These are phyloP conservation scores for Cantharis flavilabris DNA, from an alignment of 2,888 invertebrate genomes.

Conservation along the genomic window DNA sequence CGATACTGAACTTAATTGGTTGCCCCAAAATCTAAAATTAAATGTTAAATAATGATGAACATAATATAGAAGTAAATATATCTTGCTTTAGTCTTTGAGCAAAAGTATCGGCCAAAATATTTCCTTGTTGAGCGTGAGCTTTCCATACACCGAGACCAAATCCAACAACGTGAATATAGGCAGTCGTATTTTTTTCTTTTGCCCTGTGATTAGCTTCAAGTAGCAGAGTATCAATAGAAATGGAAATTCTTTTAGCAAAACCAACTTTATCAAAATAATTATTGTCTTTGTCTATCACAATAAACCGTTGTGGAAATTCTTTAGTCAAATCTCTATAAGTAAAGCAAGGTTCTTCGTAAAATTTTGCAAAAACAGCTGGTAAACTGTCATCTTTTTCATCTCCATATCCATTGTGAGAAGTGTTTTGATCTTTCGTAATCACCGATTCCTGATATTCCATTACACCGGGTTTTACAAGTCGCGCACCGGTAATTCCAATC, in stretches of 20 bases:
- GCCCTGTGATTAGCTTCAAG: conserved; percentile 54
- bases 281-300: conserved; percentile 35
- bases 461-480: conserved; percentile 55
- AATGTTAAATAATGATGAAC: not conserved
- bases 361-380: conserved; percentile 43
- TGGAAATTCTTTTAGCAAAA: conserved; percentile 50
- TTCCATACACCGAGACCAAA: conserved; percentile 45
- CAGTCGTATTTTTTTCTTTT: conserved; percentile 50
- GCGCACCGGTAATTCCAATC: conserved; percentile 56
- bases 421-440: conserved; percentile 58
- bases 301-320: conserved; percentile 10
- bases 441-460: conserved; percentile 63
- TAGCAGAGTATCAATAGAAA: conserved; percentile 53
- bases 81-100: conserved; percentile 36
- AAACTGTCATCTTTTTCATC: conserved; percentile 29
- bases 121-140: conserved; percentile 37
- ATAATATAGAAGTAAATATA: not conserved
- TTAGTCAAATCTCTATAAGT: conserved; percentile 15
- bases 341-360: conserved; percentile 39
- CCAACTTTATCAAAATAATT: conserved; percentile 51
- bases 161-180: conserved; percentile 53
- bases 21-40: conserved; percentile 29
- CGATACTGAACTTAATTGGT: conserved; percentile 31
- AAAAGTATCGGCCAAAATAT: conserved; percentile 40
- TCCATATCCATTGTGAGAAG: conserved; percentile 57